phyloP scores from a whole-genome alignment of 2,888 invertebrate genomes.

The Cetonia aurata region DNA sequence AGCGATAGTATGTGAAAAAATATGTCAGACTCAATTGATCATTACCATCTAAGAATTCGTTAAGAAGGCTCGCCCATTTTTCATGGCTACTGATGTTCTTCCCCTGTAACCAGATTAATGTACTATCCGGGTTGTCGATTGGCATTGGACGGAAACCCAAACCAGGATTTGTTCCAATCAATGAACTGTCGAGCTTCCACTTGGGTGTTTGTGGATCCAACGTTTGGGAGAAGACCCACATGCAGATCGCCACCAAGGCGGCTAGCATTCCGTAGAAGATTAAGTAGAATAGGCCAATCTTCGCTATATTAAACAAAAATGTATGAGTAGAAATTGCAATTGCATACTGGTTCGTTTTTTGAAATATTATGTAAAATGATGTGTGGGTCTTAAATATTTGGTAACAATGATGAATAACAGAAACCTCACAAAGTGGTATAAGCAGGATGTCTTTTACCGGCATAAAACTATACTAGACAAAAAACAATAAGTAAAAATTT shows the following conservation, averaged over 20 bases:
- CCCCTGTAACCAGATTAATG: slow-evolving; percentile 94
- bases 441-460: too few species aligned
- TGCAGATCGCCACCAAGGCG: slow-evolving; percentile 92
- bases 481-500: too few species aligned
- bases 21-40: slow-evolving; percentile 56
- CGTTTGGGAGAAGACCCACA: slow-evolving; percentile 94
- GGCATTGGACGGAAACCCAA: slow-evolving; percentile 96
- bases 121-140: slow-evolving; percentile 88
- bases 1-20: slow-evolving; percentile 3
- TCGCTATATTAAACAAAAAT: slow-evolving; percentile 74
- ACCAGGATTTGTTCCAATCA: slow-evolving; percentile 96
- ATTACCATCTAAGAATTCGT: slow-evolving; percentile 83
- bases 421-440: too few species aligned
- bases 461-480: too few species aligned
- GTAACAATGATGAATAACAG: too few species aligned
- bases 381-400: too few species aligned
- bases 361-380: too few species aligned
- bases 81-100: slow-evolving; percentile 81
- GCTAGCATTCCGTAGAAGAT: slow-evolving; percentile 93
- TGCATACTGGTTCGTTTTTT: not conserved
- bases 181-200: slow-evolving; percentile 87
- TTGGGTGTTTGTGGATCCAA: slow-evolving; percentile 90
- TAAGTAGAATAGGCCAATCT: slow-evolving; percentile 95
- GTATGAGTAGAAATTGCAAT: too few species aligned
- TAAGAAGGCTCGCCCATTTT: slow-evolving; percentile 83